Percentiles rank a stretch among this genome's conserved stretches.
These are phyloP conservation scores for Gymnocypris eckloni DNA, from an alignment of 2,797 vertebrate species.

Conservation along the genomic window DNA sequence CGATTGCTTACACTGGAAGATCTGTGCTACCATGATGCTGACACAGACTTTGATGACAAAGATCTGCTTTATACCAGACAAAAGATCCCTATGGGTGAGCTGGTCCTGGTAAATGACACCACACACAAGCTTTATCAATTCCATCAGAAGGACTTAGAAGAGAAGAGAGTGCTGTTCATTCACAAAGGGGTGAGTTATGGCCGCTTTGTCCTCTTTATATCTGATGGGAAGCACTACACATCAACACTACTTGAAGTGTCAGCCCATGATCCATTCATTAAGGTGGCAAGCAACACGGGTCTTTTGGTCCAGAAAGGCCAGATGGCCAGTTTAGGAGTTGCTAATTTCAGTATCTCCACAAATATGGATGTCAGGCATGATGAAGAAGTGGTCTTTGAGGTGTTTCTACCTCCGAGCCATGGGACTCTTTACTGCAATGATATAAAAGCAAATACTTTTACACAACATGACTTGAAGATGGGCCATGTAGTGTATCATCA, in stretches of 20 bases:
- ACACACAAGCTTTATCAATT: slow-evolving; percentile 86
- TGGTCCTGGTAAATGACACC: slow-evolving; percentile 82
- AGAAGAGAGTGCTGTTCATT: slow-evolving; percentile 86
- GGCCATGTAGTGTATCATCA: slow-evolving; percentile 81
- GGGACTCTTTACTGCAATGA: slow-evolving; percentile 80
- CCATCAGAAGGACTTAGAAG: slow-evolving; percentile 83
- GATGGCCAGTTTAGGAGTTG: slow-evolving; percentile 70
- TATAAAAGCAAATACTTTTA: slow-evolving; percentile 75
- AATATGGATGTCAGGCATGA: slow-evolving; percentile 88
- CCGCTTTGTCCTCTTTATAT: slow-evolving; percentile 88
- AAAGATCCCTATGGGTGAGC: slow-evolving; percentile 88
- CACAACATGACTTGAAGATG: slow-evolving; percentile 79
- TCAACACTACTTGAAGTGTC: slow-evolving; percentile 86
- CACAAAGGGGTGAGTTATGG: slow-evolving; percentile 84
- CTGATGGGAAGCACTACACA: slow-evolving; percentile 88
- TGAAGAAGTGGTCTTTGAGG: slow-evolving; percentile 79
- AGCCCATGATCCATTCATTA: slow-evolving; percentile 85
- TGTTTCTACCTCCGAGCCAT: slow-evolving; percentile 79
- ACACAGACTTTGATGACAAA: slow-evolving; percentile 87
- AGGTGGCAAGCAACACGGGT: slow-evolving; percentile 84
- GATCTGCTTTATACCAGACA: slow-evolving; percentile 86
- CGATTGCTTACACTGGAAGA: slow-evolving; percentile 83
- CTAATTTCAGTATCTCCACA: slow-evolving; percentile 85
- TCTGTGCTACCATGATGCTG: slow-evolving; percentile 86
- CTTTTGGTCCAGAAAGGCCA: slow-evolving; percentile 83